Conservation (phyloP, 2,113 vertebrate genomes). For the Antennarius striatus region DNA sequence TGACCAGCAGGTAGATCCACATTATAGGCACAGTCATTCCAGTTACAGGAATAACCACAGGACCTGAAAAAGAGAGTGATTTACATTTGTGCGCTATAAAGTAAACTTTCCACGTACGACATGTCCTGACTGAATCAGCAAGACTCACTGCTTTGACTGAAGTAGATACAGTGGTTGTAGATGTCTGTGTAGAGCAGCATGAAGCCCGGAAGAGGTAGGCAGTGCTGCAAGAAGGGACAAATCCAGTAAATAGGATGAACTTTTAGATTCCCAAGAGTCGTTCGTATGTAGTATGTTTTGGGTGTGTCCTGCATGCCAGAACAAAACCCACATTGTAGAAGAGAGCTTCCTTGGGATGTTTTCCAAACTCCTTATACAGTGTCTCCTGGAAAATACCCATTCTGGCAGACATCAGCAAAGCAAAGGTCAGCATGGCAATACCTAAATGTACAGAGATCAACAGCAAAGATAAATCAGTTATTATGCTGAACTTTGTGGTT, state of each 20-base stretch:
- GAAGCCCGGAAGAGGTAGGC: constrained; percentile 92
- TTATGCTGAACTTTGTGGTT: background rate
- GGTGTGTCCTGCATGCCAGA: background rate
- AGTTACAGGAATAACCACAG: constrained; percentile 80
- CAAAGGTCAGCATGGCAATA: constrained; percentile 91
- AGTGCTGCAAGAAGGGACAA: constrained; percentile 81
- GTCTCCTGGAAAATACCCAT: constrained; percentile 99
- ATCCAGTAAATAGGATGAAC: background rate
- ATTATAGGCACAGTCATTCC: constrained; percentile 85
- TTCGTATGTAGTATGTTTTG: background rate
- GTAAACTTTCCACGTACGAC: background rate
- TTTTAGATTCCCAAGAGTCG: background rate
- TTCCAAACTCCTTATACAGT: constrained; percentile 91
- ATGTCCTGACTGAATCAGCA: background rate
- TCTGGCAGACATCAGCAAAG: constrained; percentile 93
- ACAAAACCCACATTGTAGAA: constrained; percentile 92
- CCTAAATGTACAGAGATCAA: constrained; percentile 74
- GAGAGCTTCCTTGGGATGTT: constrained; percentile 94
- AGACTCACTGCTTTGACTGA: constrained; percentile 90
- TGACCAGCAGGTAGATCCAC: constrained; percentile 96
- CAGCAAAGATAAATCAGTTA: background rate
- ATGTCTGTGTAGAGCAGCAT: constrained; percentile 92
- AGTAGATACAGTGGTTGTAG: constrained; percentile 86
- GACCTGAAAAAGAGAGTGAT: constrained; percentile 76
- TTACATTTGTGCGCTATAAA: background rate